Evolutionary conservation across 2,113 vertebrate genomes (phyloP).

Genomic region (Alaudala cheleensis): DNA sequence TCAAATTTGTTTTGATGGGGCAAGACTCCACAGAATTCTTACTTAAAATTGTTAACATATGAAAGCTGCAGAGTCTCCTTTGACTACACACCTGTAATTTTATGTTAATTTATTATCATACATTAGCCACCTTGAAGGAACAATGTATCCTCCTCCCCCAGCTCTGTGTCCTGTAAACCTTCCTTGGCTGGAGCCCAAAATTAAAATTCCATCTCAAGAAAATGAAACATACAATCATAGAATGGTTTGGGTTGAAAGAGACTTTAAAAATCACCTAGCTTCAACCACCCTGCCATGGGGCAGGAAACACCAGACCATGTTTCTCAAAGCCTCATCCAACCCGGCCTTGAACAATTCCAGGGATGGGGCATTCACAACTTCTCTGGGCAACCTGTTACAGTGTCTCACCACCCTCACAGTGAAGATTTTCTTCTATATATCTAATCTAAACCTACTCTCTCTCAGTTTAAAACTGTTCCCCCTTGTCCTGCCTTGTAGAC

Average conservation of each 20-base stretch:
- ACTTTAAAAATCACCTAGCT: background rate
- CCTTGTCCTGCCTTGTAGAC: too few species aligned
- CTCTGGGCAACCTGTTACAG: background rate
- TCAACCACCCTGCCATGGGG: rapidly evolving
- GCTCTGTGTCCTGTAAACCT: background rate
- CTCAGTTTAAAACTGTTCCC: background rate
- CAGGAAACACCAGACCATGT: background rate
- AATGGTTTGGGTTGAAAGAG: background rate
- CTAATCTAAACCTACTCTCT: background rate
- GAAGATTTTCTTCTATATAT: background rate
- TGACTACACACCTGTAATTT: background rate
- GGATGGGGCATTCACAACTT: background rate
- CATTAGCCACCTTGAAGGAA: background rate
- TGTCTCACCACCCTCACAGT: background rate
- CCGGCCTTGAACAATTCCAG: background rate
- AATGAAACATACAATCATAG: background rate
- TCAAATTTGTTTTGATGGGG: background rate
- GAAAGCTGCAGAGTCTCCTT: background rate
- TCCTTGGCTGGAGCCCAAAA: background rate
- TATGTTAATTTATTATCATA: background rate
- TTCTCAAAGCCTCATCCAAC: background rate
- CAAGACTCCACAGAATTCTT: background rate
- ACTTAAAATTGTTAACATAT: background rate
- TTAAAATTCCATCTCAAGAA: background rate
- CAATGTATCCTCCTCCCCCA: background rate